These are phyloP conservation scores for Pseudochaenichthys georgianus DNA, from an alignment of 2,797 vertebrate genomes.

Conservation along the genomic window DNA sequence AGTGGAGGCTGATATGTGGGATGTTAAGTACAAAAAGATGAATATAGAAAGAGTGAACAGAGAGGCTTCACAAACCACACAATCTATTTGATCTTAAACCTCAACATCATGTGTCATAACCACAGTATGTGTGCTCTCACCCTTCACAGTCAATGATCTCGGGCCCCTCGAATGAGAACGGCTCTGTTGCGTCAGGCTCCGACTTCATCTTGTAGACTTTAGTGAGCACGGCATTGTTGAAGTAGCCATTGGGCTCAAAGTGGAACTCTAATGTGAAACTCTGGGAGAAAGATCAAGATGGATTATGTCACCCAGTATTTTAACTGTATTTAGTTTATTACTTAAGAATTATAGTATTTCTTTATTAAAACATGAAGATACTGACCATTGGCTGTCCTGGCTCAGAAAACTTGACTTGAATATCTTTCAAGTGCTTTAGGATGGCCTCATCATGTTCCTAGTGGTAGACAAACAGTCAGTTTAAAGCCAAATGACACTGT, in stretches of 20 bases:
- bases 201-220: constrained; percentile 99
- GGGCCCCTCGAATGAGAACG: constrained; percentile 97
- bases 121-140: constrained; percentile 77
- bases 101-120: constrained; percentile 4
- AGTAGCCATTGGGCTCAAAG: constrained; percentile 96
- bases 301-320: neutral
- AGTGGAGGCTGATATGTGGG: constrained; percentile 48
- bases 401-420: constrained; percentile 96
- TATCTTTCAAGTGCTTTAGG: constrained; percentile 95
- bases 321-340: neutral
- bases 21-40: constrained; percentile 31
- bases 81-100: constrained; percentile 14
- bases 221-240: constrained; percentile 93
- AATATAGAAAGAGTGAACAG: constrained; percentile 30
- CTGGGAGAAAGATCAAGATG: constrained; percentile 69
- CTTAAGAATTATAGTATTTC: neutral
- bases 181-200: constrained; percentile 92
- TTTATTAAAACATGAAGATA: constrained; percentile 33
- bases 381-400: constrained; percentile 95
- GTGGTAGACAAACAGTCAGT: constrained; percentile 22
- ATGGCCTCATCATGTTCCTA: constrained; percentile 98
- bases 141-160: constrained; percentile 98
- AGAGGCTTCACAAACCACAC: constrained; percentile 34
- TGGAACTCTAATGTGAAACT: constrained; percentile 98
- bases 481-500: neutral